phyloP scores from a whole-genome alignment of 2,797 vertebrate species.

The Gobio occitaniae region DNA sequence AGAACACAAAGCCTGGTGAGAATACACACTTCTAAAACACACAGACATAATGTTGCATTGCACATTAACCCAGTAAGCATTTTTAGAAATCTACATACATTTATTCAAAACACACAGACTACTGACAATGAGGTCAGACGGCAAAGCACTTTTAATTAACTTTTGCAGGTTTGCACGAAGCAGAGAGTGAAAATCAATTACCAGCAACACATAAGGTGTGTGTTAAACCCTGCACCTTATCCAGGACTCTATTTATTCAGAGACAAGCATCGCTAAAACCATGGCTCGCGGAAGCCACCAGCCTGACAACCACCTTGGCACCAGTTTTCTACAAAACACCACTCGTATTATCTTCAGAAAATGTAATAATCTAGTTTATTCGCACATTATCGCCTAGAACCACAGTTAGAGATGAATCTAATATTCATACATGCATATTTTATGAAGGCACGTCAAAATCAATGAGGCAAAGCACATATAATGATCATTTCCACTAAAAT shows the following conservation, averaged over 20 bases:
- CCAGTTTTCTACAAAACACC: neutral
- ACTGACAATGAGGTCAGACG: neutral
- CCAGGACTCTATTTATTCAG: constrained; percentile 9
- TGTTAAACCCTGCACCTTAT: neutral
- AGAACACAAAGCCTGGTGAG: neutral
- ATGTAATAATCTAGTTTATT: neutral
- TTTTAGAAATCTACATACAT: neutral
- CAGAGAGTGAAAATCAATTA: constrained; percentile 14
- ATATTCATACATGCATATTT: constrained; percentile 14
- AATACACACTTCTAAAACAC: neutral
- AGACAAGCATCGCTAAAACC: neutral
- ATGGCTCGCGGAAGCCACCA: neutral
- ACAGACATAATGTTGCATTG: neutral
- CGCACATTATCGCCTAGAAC: constrained; percentile 9
- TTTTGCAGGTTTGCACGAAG: constrained; percentile 10
- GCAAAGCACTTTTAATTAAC: constrained; percentile 17
- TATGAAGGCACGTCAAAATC: constrained; percentile 9
- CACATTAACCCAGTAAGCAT: neutral
- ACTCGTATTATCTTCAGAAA: neutral
- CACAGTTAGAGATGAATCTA: neutral
- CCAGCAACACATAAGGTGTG: neutral
- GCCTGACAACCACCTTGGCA: neutral
- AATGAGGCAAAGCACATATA: neutral
- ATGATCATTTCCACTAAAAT: neutral
- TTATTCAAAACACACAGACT: neutral